Evolutionary conservation across 2,888 invertebrate genomes (phyloP).

Genomic region (Cerastis leucographa): DNA sequence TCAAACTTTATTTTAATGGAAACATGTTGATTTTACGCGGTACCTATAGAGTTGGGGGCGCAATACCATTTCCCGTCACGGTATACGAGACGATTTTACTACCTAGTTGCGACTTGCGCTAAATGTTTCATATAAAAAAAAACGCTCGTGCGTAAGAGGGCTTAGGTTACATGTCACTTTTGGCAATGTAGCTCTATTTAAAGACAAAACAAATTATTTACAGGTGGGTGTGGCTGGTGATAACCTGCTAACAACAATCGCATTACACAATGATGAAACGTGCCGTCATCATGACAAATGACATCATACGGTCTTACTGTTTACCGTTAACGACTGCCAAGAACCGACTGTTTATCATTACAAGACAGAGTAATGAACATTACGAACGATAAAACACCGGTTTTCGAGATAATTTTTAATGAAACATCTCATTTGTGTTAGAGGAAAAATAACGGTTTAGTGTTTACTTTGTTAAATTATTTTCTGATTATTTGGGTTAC

Average conservation of each 20-base stretch:
- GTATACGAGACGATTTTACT: too few relatives aligned
- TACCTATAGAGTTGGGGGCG: too few relatives aligned
- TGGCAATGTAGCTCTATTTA: neutral
- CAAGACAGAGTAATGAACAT: constrained; percentile 13
- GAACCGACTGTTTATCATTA: constrained; percentile 35
- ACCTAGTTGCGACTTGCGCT: too few relatives aligned
- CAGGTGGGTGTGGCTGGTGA: constrained; percentile 8
- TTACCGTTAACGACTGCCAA: constrained; percentile 22
- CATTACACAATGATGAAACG: constrained; percentile 22
- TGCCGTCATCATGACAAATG: constrained; percentile 46
- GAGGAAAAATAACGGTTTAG: neutral
- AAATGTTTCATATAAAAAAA: neutral
- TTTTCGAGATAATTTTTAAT: constrained; percentile 21
- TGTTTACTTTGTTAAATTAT: constrained; percentile 15
- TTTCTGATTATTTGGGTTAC: too few relatives aligned
- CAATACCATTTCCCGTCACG: too few relatives aligned
- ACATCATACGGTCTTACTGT: constrained; percentile 42
- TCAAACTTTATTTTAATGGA: too few relatives aligned
- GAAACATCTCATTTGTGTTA: constrained; percentile 11
- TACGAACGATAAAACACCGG: constrained; percentile 20
- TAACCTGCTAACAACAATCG: constrained; percentile 6
- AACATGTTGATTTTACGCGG: too few relatives aligned
- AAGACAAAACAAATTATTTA: neutral
- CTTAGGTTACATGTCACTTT: neutral
- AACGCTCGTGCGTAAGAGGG: neutral